Percentiles rank a stretch among this genome's conserved stretches.
Evolutionary conservation across 2,888 invertebrate species (phyloP).

Genomic region (Eurytoma adleriae): DNA sequence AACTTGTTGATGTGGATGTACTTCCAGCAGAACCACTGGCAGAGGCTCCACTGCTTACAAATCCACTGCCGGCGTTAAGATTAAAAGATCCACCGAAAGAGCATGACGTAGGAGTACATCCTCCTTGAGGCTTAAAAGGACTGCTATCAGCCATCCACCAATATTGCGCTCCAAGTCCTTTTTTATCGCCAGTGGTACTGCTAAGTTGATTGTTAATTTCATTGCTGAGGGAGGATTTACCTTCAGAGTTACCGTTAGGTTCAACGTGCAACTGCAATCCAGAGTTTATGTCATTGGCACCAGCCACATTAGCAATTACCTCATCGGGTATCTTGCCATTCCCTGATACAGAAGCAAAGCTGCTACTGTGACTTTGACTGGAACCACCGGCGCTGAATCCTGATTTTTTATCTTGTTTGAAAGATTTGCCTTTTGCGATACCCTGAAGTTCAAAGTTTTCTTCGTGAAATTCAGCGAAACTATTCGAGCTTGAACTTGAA

Average conservation of each 20-base stretch:
- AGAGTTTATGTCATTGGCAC: constrained; percentile 1
- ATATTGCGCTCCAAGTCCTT: constrained; percentile 23
- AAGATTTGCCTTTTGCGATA: constrained; percentile 56
- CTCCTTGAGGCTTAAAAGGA: constrained; percentile 60
- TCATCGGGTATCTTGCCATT: constrained; percentile 54
- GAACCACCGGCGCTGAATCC: constrained; percentile 57
- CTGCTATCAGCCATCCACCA: constrained; percentile 60
- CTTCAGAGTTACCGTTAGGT: constrained; percentile 53
- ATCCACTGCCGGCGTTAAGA: neutral
- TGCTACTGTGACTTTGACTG: constrained; percentile 57
- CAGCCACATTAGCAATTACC: constrained; percentile 26
- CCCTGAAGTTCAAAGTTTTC: constrained; percentile 58
- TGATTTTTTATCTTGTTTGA: constrained; percentile 55
- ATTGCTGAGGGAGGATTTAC: neutral
- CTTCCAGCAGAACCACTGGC: neutral
- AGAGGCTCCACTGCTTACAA: neutral
- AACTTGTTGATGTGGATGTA: constrained; percentile 8
- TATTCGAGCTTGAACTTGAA: constrained; percentile 59
- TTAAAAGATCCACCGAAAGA: constrained; percentile 52
- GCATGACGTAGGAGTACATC: constrained; percentile 57
- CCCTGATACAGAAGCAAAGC: constrained; percentile 56
- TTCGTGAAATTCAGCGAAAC: constrained; percentile 57
- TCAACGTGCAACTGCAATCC: constrained; percentile 28
- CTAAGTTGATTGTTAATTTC: constrained; percentile 1
- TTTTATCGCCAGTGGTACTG: neutral